These are phyloP conservation scores for Tetramorium alpestre DNA, from an alignment of 1,140 invertebrate genomes.

Conservation along the genomic window DNA sequence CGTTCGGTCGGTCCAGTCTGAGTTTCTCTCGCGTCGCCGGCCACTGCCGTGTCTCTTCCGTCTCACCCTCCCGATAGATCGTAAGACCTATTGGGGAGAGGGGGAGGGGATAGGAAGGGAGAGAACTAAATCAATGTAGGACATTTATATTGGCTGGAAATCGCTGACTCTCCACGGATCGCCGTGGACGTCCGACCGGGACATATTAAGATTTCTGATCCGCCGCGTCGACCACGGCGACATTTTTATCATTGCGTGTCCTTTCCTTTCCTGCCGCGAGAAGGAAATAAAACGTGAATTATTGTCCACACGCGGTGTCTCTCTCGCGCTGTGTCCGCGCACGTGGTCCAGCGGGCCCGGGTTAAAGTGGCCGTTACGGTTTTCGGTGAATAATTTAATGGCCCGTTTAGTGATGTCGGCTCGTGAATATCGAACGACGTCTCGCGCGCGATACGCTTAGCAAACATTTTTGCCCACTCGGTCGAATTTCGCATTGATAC, in stretches of 20 bases:
- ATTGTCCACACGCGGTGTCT: constrained; percentile 78
- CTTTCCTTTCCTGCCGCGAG: constrained; percentile 21
- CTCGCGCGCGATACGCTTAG: constrained; percentile 38
- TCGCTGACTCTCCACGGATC: constrained; percentile 79
- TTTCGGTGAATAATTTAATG: constrained; percentile 64
- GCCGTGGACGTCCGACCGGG: constrained; percentile 75
- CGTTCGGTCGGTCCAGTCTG: constrained; percentile 40
- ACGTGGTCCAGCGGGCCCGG: not conserved
- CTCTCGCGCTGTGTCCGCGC: constrained; percentile 19
- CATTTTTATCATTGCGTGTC: constrained; percentile 83
- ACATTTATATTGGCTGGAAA: constrained; percentile 85
- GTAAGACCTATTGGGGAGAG: not conserved
- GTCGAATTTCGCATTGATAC: not conserved
- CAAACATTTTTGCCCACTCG: constrained; percentile 41
- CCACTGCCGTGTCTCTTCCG: not conserved
- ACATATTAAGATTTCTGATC: constrained; percentile 85
- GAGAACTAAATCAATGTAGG: constrained; percentile 83
- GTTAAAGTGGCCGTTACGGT: constrained; percentile 59
- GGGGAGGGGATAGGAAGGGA: not conserved
- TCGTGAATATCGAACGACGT: constrained; percentile 52
- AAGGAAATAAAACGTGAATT: constrained; percentile 80
- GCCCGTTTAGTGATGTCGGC: constrained; percentile 52
- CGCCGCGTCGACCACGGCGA: constrained; percentile 72
- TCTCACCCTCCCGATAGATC: constrained; percentile 11
- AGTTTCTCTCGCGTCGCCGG: not conserved